A percentile compares a stretch with the other conserved stretches of the same genome.
These are phyloP conservation scores for Brachyalestes nurse DNA, from an alignment of 2,797 vertebrate genomes.

Conservation along the genomic window DNA sequence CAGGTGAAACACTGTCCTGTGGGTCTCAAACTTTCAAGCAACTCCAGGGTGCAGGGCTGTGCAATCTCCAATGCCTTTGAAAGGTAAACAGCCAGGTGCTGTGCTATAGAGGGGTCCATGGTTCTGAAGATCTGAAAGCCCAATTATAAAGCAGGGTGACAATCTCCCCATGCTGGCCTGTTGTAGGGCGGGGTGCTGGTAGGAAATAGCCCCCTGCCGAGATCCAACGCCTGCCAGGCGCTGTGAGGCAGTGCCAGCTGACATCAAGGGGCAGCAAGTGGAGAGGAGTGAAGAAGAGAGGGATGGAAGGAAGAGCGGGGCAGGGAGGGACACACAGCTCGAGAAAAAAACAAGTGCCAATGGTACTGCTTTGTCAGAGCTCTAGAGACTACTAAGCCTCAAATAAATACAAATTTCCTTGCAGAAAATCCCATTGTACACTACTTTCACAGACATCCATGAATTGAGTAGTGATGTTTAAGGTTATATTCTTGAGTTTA, in stretches of 20 bases:
- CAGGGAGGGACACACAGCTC: constrained; percentile 35
- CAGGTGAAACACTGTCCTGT: constrained; percentile 40
- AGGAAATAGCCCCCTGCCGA: constrained; percentile 56
- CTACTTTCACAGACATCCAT: neutral
- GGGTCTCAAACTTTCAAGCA: constrained; percentile 39
- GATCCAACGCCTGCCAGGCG: constrained; percentile 59
- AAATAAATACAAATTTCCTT: constrained; percentile 24
- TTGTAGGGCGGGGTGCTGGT: constrained; percentile 46
- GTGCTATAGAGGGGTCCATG: constrained; percentile 42
- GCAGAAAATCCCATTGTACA: neutral
- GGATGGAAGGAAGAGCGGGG: constrained; percentile 30
- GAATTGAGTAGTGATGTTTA: neutral
- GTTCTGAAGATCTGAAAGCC: constrained; percentile 57
- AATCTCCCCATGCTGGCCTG: constrained; percentile 44
- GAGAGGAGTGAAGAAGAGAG: constrained; percentile 1
- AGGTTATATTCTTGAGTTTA: neutral
- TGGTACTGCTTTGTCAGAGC: neutral
- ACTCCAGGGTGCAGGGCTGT: constrained; percentile 30
- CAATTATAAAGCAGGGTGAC: constrained; percentile 55
- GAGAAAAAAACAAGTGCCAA: constrained; percentile 4
- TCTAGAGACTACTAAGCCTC: neutral
- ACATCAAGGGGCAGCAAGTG: constrained; percentile 53
- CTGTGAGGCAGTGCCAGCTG: constrained; percentile 57
- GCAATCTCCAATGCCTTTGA: constrained; percentile 47
- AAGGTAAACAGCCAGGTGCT: constrained; percentile 54